These are phyloP conservation scores for Epinephelus awoara DNA, from an alignment of 2,797 vertebrate genomes.

Conservation along the genomic window DNA sequence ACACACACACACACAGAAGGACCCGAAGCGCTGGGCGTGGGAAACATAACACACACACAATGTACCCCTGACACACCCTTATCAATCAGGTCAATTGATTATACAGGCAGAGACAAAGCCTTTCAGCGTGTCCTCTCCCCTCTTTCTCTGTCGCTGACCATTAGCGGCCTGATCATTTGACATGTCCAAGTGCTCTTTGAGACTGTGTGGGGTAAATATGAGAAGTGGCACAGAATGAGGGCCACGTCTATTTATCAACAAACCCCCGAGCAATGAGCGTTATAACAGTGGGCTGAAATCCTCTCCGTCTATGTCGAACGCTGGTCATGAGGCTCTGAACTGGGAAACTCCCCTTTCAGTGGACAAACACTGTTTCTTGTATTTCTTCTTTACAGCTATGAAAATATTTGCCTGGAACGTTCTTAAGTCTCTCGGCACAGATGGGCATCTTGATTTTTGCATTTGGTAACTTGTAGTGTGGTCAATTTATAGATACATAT, in stretches of 20 bases:
- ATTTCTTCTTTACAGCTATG: not conserved
- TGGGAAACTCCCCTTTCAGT: slow-evolving; percentile 26
- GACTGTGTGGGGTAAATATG: slow-evolving; percentile 71
- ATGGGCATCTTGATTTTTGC: not conserved
- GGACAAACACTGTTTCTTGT: not conserved
- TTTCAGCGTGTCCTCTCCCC: slow-evolving; percentile 67
- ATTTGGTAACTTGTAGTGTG: not conserved
- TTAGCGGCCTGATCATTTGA: slow-evolving; percentile 74
- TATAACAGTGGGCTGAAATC: slow-evolving; percentile 49
- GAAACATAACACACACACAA: slow-evolving; percentile 81
- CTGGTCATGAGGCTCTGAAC: slow-evolving; percentile 16
- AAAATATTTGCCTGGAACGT: not conserved
- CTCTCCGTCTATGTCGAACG: slow-evolving; percentile 46
- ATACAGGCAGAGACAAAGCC: slow-evolving; percentile 73
- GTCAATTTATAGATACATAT: too few species aligned
- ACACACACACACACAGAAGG: slow-evolving; percentile 53
- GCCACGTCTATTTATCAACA: slow-evolving; percentile 66
- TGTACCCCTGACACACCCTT: slow-evolving; percentile 79
- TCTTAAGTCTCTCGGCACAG: not conserved
- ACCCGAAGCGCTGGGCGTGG: slow-evolving; percentile 71
- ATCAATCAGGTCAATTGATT: slow-evolving; percentile 86
- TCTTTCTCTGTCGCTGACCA: slow-evolving; percentile 68
- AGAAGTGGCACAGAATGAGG: slow-evolving; percentile 52
- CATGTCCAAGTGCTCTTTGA: slow-evolving; percentile 72
- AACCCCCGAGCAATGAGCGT: slow-evolving; percentile 48